Evolutionary conservation across 2,113 vertebrate genomes (phyloP), one percentile per base, ranked within the genome.

Genomic region (Dasyurus viverrinus): DNA sequence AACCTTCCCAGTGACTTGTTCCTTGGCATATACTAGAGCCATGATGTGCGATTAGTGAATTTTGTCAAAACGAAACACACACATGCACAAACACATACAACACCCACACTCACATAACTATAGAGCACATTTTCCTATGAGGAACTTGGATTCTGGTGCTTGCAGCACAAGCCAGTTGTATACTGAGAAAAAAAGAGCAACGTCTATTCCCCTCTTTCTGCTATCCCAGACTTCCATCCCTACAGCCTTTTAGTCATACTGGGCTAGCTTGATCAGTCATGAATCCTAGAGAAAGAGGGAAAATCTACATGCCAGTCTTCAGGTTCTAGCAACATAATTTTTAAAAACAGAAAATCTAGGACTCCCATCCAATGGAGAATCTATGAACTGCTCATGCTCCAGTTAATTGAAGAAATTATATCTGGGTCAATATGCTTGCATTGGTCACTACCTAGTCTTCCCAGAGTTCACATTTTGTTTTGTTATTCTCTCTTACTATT

Each of bases 161-260:
- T 53, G 53, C 5, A 89, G 54, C 91, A 90, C 53, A 93, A 94
- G 47, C 53, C 53, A 54, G 0, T 16, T 89, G 24, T 9, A 95
- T 91, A 92, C 92, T 95, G 30, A 23, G 46, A 93, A 94, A 47
- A n/a, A 30, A 90, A 92, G 93, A 55, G 55, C n/a, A 89, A 96
- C 92, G 50, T 1, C 30, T 90, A 2, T 93, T 76, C 23, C 6
- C 52, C 16, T 36, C 1, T 19, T n/a, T 36, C 26, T 2, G 10
- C 11, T 11, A 57, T 11, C 57, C 57, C 57, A 60, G 11, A 60
- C 57, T 68, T 14, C 30, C 14, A 68, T 84, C 24, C 10, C 8
- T 8, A 90, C n/a, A 84, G 53, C 0, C 93, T 96, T 89, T 92
- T 89, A 96, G 89, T 60, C 92, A 95, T 95, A 95, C 19, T 52